phyloP scores from a whole-genome alignment of 2,797 vertebrate genomes.

The Diplodus sargus region DNA sequence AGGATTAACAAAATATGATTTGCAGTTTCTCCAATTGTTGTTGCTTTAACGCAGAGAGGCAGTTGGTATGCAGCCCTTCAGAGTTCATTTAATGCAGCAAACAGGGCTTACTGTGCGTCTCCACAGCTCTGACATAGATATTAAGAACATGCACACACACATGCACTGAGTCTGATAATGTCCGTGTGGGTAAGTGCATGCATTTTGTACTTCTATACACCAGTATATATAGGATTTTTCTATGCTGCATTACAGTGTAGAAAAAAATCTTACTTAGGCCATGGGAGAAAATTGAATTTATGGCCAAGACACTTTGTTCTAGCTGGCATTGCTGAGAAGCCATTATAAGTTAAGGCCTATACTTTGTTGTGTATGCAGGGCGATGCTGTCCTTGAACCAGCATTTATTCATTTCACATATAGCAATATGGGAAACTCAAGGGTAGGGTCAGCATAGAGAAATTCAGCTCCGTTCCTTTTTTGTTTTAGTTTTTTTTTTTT shows the following conservation, averaged over 20 bases:
- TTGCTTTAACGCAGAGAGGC: constrained; percentile 38
- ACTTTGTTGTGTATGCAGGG: constrained; percentile 62
- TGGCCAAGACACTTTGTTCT: constrained; percentile 62
- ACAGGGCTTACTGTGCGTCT: constrained; percentile 34
- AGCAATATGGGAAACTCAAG: constrained; percentile 38
- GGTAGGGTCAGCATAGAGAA: constrained; percentile 11
- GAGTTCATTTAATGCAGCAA: constrained; percentile 50
- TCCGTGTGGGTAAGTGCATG: constrained; percentile 50
- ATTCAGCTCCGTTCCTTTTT: constrained; percentile 26
- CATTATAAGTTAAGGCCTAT: constrained; percentile 64
- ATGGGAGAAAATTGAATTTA: constrained; percentile 69
- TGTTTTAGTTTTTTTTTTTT: constrained; percentile 30
- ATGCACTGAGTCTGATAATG: constrained; percentile 59
- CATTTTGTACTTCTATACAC: constrained; percentile 61
- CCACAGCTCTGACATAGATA: constrained; percentile 57
- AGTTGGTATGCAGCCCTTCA: constrained; percentile 8
- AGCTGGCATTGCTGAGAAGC: constrained; percentile 63
- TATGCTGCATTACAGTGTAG: constrained; percentile 45
- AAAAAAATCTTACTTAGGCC: constrained; percentile 63
- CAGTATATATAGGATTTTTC: constrained; percentile 62
- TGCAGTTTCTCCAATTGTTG: constrained; percentile 44
- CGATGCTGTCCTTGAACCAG: constrained; percentile 55
- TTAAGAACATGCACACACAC: constrained; percentile 63
- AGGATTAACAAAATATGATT: constrained; percentile 65
- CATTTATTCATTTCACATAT: constrained; percentile 60